These are phyloP conservation scores for Heliconius erato DNA, from an alignment of 2,888 invertebrate species.

Conservation along the genomic window DNA sequence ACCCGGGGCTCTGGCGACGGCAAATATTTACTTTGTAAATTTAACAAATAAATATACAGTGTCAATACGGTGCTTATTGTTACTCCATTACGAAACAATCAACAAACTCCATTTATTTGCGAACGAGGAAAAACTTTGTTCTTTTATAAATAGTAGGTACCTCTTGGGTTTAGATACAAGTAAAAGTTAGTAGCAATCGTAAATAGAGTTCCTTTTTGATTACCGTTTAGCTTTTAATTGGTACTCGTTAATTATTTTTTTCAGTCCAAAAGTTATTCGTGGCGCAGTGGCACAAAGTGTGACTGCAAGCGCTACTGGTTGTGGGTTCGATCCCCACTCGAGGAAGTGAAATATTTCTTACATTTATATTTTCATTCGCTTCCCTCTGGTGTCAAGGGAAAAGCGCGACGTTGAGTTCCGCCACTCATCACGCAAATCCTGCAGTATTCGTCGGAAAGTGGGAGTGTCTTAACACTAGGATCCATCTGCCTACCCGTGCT, in stretches of 20 bases:
- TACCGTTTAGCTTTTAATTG: neutral
- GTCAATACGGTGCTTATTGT: conserved; percentile 14
- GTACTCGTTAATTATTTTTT: neutral
- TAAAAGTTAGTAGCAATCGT: neutral
- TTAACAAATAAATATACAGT: conserved; percentile 30
- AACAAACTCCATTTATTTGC: conserved; percentile 8
- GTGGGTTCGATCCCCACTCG: no score
- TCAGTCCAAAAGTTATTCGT: no score
- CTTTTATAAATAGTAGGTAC: neutral
- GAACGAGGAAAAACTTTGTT: conserved; percentile 2
- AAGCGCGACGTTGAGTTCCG: no score
- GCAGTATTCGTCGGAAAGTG: no score
- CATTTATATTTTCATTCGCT: no score
- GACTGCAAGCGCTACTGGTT: no score
- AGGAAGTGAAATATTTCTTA: no score
- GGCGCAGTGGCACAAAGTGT: no score
- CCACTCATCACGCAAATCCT: no score
- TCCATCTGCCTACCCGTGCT: no score
- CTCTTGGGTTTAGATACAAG: neutral
- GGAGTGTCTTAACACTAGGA: no score
- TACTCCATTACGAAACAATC: conserved; percentile 23
- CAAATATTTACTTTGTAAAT: conserved; percentile 36
- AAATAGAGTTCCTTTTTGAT: neutral
- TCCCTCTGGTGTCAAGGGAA: no score
- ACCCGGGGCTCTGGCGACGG: conserved; percentile 30